Base-by-base conservation (phyloP, 2,113 vertebrate genomes). In the Bostrychus sinensis region DNA sequence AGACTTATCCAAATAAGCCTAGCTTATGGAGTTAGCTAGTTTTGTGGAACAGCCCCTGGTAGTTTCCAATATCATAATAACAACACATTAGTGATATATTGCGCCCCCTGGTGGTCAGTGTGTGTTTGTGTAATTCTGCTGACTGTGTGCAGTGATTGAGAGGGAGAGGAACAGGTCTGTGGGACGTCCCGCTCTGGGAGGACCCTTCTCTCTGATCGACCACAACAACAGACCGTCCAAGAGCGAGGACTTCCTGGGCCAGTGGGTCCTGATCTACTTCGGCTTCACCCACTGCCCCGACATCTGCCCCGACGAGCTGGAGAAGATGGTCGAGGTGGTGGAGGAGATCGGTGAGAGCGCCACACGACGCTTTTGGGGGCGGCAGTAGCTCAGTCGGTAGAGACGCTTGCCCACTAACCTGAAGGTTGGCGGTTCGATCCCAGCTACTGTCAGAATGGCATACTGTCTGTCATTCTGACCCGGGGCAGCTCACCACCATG, bases 231-330 rank as follows among this genome's bases (percentile, higher is more conserved):
- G 94, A 42, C 91, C 93, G 7, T 72, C 69, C 64, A 94, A 87
- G 41, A 93, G 89, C 64, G 87, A 92, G 64, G 95, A 98, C 86
- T 98, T 94, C 86, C 25, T 96, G 0, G 96, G 95, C 60, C 94
- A 93, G 63, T 99, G 97, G 97, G 82, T 99, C 17, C 89, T 99
- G 67, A 84, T 99, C 84, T 99, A 99, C 70, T 99, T 99, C 0
- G 97, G 97, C 8, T 99, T 99, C 79, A 98, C 96, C 0, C 97
- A 99, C 88, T 99, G 97, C 72, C 97, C 97, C 3, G 97, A 99
- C 82, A 91, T 99, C 85, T 99, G 97, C 80, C 97, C 97, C 0
- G 97, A 99, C 36, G 97, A 99, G 53, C 71, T 99, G 5, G 97
- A 99, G 87, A 99, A 99, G 62, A 98, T 98, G 96, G 92, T 98